Base-by-base conservation (phyloP, 2,888 invertebrate genomes). In the Daptonema setosum region DNA sequence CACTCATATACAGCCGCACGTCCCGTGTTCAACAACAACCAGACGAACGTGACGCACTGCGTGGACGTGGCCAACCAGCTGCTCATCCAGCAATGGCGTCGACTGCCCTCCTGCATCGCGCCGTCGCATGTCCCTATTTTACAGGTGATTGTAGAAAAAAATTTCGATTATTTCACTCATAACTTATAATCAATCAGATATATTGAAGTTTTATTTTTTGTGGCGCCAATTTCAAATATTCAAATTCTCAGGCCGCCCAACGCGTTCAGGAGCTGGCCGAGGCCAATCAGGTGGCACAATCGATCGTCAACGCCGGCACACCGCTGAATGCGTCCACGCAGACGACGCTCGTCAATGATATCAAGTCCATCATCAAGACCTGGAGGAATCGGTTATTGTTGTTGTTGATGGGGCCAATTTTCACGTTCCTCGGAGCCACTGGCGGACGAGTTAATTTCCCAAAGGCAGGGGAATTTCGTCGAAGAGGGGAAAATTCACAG, bases 341-440 rank as follows among this genome's bases (percentile, higher is more conserved):
- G 45, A 45, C 45, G 17, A 45, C 45, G 63, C 67, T 61, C 0
- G 75, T 91, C 52, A 88, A 90, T 72, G 95, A 97, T 71, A 90
- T 97, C 86, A 95, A 93, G 72, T 88, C 91, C 2, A 90, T 91
- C 61, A 88, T 95, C 45, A 97, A 97, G 74, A 95, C 93, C 0
- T 97, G 97, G 97, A 80, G 90, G 64, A n/a, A n/a, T n/a, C n/a
- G n/a, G n/a, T n/a, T n/a, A n/a, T n/a, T n/a, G n/a, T n/a, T n/a
- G n/a, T n/a, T n/a, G n/a, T n/a, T n/a, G n/a, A n/a, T n/a, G n/a
- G n/a, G n/a, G n/a, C n/a, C n/a, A n/a, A n/a, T n/a, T n/a, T n/a
- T n/a, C n/a, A n/a, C n/a, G n/a, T n/a, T n/a, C n/a, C n/a, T n/a
- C n/a, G n/a, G n/a, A n/a, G n/a, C n/a, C n/a, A n/a, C n/a, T n/a